These are phyloP conservation scores for Pyrocoelia pectoralis DNA, from an alignment of 2,888 invertebrate species.

Conservation along the genomic window DNA sequence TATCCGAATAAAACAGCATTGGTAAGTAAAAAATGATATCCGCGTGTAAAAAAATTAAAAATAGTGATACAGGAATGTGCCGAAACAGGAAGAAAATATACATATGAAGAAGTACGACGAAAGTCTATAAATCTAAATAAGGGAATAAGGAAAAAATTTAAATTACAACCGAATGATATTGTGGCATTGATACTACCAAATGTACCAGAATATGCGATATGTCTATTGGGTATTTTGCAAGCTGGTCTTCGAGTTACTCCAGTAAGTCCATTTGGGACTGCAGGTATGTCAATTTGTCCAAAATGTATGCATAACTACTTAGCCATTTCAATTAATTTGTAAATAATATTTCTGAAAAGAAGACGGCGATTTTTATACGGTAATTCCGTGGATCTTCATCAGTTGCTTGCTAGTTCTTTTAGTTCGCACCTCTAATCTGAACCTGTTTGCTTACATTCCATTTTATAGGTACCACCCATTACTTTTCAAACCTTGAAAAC, in stretches of 20 bases:
- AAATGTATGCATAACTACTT: too few relatives aligned
- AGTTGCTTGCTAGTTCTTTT: too few relatives aligned
- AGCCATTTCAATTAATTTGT: too few relatives aligned
- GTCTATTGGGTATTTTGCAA: conserved; percentile 70
- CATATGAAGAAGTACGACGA: conserved; percentile 72
- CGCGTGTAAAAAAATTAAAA: not conserved
- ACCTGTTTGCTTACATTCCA: too few relatives aligned
- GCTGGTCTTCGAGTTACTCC: conserved; percentile 76
- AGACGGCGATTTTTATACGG: too few relatives aligned
- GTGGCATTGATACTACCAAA: conserved; percentile 79
- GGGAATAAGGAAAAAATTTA: conserved; percentile 68
- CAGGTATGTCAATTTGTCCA: too few relatives aligned
- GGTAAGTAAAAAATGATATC: conserved; percentile 64
- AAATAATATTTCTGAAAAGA: too few relatives aligned
- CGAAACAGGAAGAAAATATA: conserved; percentile 74
- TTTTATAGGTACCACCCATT: too few relatives aligned
- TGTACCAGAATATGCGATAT: conserved; percentile 76
- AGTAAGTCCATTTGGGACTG: conserved; percentile 76
- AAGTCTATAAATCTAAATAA: conserved; percentile 67
- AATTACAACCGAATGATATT: conserved; percentile 71
- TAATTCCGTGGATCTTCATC: too few relatives aligned
- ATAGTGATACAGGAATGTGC: conserved; percentile 76
- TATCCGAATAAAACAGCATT: conserved; percentile 68
- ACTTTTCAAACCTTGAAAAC: too few relatives aligned
- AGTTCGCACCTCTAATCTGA: too few relatives aligned